Base-by-base conservation (phyloP, 2,888 invertebrate species). In the Drosophila buzzatii region DNA sequence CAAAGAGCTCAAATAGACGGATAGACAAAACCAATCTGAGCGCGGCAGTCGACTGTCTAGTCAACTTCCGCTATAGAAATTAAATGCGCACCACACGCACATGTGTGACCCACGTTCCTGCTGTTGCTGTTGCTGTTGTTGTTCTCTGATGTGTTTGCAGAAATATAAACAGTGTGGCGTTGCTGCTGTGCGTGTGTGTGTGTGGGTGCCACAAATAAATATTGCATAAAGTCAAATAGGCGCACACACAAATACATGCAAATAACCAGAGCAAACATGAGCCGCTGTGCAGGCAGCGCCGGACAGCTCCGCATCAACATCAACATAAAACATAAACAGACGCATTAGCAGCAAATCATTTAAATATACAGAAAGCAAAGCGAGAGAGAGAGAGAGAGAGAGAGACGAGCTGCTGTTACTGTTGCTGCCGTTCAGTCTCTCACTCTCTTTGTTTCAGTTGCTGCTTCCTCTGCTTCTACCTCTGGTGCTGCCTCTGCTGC, bases 261-360 rank as follows among this genome's bases (percentile, higher is more conserved):
- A 69, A 65, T 59, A 82, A 16, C 47, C 57, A 73, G 16, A 45
- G 69, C 66, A 82, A 79, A 76, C 72, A 69, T 59, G 69, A 58
- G 56, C n/a, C 57, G 58, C 47, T 52, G 52, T 55, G 42, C 56
- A 62, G 53, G n/a, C 61, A 58, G 39, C 37, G 70, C 64, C 62
- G 79, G 75, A 61, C 69, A 77, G 53, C 42, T 53, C 65, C 64
- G 27, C 64, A 64, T 49, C 85, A 79, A 89, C 85, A 83, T 81
- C 79, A 83, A 83, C 85, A 90, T 85, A 81, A 89, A 86, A 84
- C 90, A 90, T 85, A 86, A 90, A 90, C 89, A 86, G 76, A 76
- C 86, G 89, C 88, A 85, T 85, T 90, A 85, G 81, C 89, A 78
- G 85, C 86, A 85, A 85, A 85, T 88, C 89, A 85, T 85, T 85